These are phyloP conservation scores for Natrix natrix DNA, from an alignment of 2,797 vertebrate species.

Conservation along the genomic window DNA sequence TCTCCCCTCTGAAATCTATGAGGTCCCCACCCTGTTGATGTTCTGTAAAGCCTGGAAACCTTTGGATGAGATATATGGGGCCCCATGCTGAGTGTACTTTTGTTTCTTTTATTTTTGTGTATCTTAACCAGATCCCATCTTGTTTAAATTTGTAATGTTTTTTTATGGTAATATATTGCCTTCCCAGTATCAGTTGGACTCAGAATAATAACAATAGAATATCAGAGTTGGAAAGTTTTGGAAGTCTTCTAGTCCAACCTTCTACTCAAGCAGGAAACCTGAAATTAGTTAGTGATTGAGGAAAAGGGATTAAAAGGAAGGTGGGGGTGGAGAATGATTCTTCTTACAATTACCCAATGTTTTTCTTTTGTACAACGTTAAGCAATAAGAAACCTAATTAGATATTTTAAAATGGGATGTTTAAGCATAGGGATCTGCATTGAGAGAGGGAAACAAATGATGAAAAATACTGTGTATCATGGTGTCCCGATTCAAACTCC, in stretches of 20 bases:
- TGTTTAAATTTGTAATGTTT: not conserved
- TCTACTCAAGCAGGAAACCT: not conserved
- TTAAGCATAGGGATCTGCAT: not conserved
- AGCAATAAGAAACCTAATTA: not conserved
- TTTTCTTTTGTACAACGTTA: not conserved
- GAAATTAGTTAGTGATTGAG: not conserved
- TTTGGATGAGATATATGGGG: not conserved
- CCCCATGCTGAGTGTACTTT: not conserved
- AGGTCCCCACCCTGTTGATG: not conserved
- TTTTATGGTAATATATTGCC: not conserved
- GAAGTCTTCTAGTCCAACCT: not conserved
- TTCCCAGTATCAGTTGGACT: not conserved
- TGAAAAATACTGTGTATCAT: not conserved
- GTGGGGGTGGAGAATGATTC: not conserved
- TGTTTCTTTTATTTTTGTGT: not conserved
- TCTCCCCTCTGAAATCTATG: not conserved
- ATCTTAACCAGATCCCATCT: not conserved
- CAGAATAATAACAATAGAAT: not conserved
- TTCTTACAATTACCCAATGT: not conserved
- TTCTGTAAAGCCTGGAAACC: not conserved
- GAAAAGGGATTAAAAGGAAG: not conserved
- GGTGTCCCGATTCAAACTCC: not conserved
- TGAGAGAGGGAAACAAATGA: not conserved
- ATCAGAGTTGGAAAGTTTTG: not conserved
- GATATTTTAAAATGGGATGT: not conserved